These are phyloP conservation scores for Pristionchus japonicus DNA, from an alignment of 2,888 invertebrate species.

Conservation along the genomic window DNA sequence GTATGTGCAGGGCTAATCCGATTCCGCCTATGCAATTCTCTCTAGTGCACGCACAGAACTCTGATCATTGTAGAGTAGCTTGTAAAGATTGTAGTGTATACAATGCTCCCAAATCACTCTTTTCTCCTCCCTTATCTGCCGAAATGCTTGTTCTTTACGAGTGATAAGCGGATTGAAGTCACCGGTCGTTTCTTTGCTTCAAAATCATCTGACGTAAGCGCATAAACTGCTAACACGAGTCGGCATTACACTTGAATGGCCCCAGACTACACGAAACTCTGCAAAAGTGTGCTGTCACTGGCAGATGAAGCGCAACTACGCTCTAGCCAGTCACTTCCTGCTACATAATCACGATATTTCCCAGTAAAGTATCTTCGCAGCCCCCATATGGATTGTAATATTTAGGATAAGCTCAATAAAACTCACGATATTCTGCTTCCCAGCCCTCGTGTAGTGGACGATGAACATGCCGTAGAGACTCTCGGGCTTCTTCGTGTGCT, in stretches of 20 bases:
- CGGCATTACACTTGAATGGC: not conserved
- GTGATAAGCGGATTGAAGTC: not conserved
- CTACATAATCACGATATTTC: too few species aligned
- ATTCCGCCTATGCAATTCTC: not conserved
- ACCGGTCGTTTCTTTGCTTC: too few species aligned
- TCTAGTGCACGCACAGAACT: not conserved
- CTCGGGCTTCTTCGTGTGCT: not conserved
- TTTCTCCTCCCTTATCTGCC: not conserved
- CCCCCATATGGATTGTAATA: too few species aligned
- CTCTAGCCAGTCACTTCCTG: too few species aligned
- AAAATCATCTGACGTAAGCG: not conserved
- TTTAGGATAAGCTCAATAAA: too few species aligned
- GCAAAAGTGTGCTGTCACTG: too few species aligned
- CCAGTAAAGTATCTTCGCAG: too few species aligned
- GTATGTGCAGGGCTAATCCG: not conserved
- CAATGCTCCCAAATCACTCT: not conserved
- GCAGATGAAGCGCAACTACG: too few species aligned
- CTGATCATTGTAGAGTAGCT: too few species aligned
- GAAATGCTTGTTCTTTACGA: not conserved
- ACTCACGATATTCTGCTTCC: not conserved
- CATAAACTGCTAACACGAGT: not conserved
- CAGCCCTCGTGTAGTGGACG: not conserved
- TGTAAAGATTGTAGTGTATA: too few species aligned
- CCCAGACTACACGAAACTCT: not conserved
- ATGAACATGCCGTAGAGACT: not conserved